Conservation (phyloP, 2,113 vertebrate genomes). For the Mustelus asterias region DNA sequence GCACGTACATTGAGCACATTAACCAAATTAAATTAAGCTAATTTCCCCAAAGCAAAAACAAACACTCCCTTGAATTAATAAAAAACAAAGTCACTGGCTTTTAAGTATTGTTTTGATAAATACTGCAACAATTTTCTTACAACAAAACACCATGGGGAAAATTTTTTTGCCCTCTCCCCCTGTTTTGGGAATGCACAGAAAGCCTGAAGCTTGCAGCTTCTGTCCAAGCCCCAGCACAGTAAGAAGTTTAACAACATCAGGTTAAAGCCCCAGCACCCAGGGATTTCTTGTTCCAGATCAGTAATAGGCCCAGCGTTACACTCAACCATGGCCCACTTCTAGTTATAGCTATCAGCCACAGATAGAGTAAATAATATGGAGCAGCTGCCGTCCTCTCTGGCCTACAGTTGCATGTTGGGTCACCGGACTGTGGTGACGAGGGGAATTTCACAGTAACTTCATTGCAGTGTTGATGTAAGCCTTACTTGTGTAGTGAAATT, state of each 20-base stretch:
- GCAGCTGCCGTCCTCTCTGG: not conserved
- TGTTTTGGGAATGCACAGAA: not conserved
- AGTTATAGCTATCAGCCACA: not conserved
- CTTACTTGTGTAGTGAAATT: too few species aligned
- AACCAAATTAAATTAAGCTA: slow-evolving; percentile 3
- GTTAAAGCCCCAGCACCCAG: too few species aligned
- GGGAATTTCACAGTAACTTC: too few species aligned
- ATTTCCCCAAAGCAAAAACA: not conserved
- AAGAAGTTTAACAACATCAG: too few species aligned
- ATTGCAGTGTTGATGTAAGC: too few species aligned
- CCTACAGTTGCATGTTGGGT: not conserved
- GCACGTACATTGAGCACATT: not conserved
- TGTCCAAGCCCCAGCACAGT: too few species aligned
- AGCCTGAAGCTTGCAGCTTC: too few species aligned
- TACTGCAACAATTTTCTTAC: not conserved
- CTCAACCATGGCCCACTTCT: not conserved
- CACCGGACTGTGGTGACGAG: not conserved
- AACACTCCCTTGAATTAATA: not conserved
- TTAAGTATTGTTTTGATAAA: not conserved
- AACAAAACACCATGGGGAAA: not conserved
- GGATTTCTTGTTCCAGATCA: not conserved
- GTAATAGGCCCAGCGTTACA: not conserved
- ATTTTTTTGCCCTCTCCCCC: not conserved
- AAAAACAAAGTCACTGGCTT: not conserved
- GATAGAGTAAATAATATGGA: not conserved